phyloP scores from a whole-genome alignment of 2,888 invertebrate species.

The Trichacis sp. region DNA sequence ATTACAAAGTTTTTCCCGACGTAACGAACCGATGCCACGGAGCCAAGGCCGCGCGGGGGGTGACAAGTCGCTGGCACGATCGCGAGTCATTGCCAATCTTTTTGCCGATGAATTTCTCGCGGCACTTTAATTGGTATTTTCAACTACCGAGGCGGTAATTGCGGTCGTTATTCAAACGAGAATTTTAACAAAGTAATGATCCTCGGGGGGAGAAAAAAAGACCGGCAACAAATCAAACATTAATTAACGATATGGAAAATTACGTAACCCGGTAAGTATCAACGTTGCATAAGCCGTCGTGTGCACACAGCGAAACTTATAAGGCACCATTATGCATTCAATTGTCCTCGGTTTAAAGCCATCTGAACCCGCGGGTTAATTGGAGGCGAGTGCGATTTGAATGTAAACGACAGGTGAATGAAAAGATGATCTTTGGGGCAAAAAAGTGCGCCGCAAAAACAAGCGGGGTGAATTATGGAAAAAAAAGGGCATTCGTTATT shows the following conservation, averaged over 20 bases:
- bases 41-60: constrained; percentile 5
- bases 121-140: too few species aligned
- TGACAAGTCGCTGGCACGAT: constrained; percentile 10
- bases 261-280: background rate
- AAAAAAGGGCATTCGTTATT: constrained; percentile 20
- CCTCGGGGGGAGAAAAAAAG: background rate
- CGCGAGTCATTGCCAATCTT: too few species aligned
- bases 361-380: constrained; percentile 44
- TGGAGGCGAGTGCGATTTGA: constrained; percentile 45
- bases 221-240: background rate
- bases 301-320: background rate
- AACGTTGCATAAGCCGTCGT: background rate
- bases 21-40: too few species aligned
- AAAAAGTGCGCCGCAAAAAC: too few species aligned
- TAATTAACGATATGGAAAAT: background rate
- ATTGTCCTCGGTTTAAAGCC: constrained; percentile 26
- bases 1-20: constrained; percentile 28
- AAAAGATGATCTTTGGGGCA: constrained; percentile 16
- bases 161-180: background rate
- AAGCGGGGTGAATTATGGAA: too few species aligned
- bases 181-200: background rate
- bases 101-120: too few species aligned
- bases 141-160: too few species aligned
- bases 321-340: constrained; percentile 7
- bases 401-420: constrained; percentile 41